Base-by-base conservation (phyloP, 2,888 invertebrate species). In the Brenthis ino region DNA sequence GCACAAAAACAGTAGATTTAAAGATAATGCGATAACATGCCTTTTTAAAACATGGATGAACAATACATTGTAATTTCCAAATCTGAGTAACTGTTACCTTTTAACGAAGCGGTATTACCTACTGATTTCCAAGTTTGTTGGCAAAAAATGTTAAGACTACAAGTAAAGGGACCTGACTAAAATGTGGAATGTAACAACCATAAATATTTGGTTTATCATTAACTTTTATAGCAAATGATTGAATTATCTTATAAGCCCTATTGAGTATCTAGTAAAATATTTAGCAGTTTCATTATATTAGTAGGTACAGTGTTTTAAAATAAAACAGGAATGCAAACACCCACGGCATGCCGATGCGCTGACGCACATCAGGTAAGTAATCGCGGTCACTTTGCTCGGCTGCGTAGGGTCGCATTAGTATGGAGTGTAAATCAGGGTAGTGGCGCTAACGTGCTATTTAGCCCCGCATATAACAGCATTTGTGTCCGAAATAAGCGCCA, bases 401-500 rank as follows among this genome's bases (percentile, higher is more conserved):
- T 67, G 69, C 67, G 66, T 64, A 60, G 71, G 69, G 71, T 72
- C 68, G 69, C 61, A 67, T 65, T 69, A 68, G 56, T 65, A 65
- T 50, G 54, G 65, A 70, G 69, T 65, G 61, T 69, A 71, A 69
- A 68, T 67, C 66, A 57, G 61, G 78, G 76, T 78, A 79, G 82
- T 83, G 87, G 85, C 87, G 85, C 85, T 88, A 82, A 82, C 78
- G 79, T 76, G 76, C 77, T 82, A 81, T 83, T 84, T 82, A 79
- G 77, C 75, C 72, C 75, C 77, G 74, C 76, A 78, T 79, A 78
- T 77, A 76, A 76, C 65, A 77, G 77, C 85, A 81, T 85, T 90
- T 89, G 88, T 88, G 82, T 84, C 79, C 82, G 82, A 85, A 80
- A 79, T 87, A 88, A 92, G 92, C 93, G 93, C 93, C 93, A 87